These are phyloP conservation scores for Lepilemur septentrionalis DNA, from an alignment of 2,797 vertebrate species.

Conservation along the genomic window DNA sequence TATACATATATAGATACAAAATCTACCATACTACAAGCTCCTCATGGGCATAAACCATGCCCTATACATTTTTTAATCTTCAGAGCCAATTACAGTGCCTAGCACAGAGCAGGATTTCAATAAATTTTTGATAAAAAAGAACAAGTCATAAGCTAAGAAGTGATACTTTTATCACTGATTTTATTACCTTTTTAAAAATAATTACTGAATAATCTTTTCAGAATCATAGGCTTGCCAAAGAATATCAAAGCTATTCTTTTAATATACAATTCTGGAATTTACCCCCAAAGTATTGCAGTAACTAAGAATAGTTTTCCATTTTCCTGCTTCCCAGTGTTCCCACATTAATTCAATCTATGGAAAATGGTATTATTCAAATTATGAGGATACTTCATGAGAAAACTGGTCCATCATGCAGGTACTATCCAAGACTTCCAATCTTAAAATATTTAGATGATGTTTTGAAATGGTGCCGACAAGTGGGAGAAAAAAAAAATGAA, in stretches of 20 bases:
- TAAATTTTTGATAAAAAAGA: background rate
- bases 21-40: background rate
- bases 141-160: background rate
- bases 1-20: background rate
- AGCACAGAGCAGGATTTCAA: background rate
- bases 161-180: background rate
- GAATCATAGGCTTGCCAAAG: background rate
- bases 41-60: background rate
- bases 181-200: background rate
- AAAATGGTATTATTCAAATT: background rate
- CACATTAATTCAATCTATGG: background rate
- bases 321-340: background rate
- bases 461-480: background rate
- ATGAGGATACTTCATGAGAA: background rate
- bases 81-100: background rate
- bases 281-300: background rate
- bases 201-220: background rate
- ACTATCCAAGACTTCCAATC: background rate
- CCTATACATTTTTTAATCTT: background rate
- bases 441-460: background rate
- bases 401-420: background rate
- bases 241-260: background rate
- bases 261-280: background rate
- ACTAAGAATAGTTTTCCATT: background rate
- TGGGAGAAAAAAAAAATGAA: fast-evolving